These are phyloP conservation scores for Gryllus longicercus DNA, from an alignment of 2,888 invertebrate species.

Conservation along the genomic window DNA sequence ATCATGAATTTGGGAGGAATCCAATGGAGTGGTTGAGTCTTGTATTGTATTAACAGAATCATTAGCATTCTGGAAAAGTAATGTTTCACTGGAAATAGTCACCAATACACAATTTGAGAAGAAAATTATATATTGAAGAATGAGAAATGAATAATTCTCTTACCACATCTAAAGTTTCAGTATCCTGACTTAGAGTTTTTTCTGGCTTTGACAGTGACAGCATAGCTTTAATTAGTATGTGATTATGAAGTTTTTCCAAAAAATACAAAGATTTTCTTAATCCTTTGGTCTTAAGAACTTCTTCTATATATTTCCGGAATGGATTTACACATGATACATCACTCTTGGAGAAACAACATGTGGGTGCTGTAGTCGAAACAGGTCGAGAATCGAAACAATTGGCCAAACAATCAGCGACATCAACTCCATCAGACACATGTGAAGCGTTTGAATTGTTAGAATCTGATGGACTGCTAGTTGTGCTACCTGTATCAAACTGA, in stretches of 20 bases:
- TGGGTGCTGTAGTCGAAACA: slow-evolving; percentile 39
- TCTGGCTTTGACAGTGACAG: slow-evolving; percentile 60
- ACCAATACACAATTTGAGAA: no score
- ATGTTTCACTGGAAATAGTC: background rate
- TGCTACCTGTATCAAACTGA: slow-evolving; percentile 41
- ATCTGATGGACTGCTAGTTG: slow-evolving; percentile 50
- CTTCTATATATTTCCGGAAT: slow-evolving; percentile 37
- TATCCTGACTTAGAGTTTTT: background rate
- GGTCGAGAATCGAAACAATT: slow-evolving; percentile 45
- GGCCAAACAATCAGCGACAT: slow-evolving; percentile 35
- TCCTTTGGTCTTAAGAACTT: slow-evolving; percentile 78
- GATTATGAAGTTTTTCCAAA: slow-evolving; percentile 67
- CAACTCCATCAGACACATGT: slow-evolving; percentile 23
- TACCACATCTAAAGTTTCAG: background rate
- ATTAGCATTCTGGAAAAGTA: background rate
- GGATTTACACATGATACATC: slow-evolving; percentile 44
- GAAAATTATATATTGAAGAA: no score
- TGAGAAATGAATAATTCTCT: background rate
- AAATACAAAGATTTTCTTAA: slow-evolving; percentile 76
- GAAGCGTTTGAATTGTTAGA: slow-evolving; percentile 46
- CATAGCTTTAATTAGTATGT: slow-evolving; percentile 67
- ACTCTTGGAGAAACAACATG: slow-evolving; percentile 50
- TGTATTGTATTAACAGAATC: background rate
- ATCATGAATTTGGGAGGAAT: slow-evolving; percentile 21
- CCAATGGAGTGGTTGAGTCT: background rate